Conservation (phyloP, 2,888 invertebrate genomes). For the Orthonevra nobilis region DNA sequence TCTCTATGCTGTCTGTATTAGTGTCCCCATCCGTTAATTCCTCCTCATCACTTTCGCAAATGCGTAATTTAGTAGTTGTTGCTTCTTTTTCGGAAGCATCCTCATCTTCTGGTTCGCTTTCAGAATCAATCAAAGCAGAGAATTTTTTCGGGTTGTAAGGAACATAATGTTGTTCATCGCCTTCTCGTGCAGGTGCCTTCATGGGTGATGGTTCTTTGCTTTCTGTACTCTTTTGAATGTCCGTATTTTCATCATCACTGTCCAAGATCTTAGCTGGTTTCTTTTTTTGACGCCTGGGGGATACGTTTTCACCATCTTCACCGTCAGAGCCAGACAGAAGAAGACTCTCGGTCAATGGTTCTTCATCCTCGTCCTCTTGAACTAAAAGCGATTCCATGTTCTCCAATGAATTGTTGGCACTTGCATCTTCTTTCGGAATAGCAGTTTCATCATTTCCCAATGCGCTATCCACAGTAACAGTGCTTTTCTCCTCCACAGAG, state of each 20-base stretch:
- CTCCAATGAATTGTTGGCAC: conserved; percentile 51
- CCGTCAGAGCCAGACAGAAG: conserved; percentile 76
- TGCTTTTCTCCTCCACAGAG: neutral
- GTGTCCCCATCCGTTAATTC: neutral
- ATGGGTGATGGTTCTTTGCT: neutral
- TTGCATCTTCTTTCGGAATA: conserved; percentile 3
- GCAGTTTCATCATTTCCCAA: too few relatives aligned
- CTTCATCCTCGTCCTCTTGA: conserved; percentile 72
- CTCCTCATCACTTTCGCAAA: conserved; percentile 65
- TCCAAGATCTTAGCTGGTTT: conserved; percentile 56
- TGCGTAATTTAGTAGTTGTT: too few relatives aligned
- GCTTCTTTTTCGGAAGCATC: neutral
- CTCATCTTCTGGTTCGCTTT: conserved; percentile 35
- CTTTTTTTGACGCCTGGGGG: conserved; percentile 29
- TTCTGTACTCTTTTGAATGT: neutral
- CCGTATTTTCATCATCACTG: conserved; percentile 70
- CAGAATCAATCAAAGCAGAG: conserved; percentile 64
- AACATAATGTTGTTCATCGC: neutral
- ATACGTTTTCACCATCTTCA: conserved; percentile 50
- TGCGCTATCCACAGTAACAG: too few relatives aligned
- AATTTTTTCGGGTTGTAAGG: conserved; percentile 35
- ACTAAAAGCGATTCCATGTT: conserved; percentile 70
- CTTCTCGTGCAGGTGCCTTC: too few relatives aligned
- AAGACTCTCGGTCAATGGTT: conserved; percentile 76
- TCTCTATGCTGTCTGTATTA: neutral